Base-by-base conservation (phyloP, 2,888 invertebrate species). In the Ectropis crepuscularia region DNA sequence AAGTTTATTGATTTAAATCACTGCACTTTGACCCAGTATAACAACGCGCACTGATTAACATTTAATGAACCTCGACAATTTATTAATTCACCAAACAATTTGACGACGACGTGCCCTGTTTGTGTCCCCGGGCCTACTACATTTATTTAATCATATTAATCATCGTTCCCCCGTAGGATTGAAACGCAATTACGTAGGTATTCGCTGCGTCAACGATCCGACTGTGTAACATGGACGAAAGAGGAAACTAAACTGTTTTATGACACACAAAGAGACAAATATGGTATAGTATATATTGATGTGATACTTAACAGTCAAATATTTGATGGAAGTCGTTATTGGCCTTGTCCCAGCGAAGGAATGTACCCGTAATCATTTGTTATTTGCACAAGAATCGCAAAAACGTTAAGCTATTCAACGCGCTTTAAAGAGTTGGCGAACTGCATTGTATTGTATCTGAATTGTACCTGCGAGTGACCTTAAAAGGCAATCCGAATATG, bases 61-160 rank as follows among this genome's bases (percentile, higher is more conserved):
- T 10, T 37, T 42, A 6, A 10, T 45, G 11, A 46, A 51, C 28
- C 53, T n/a, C 49, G 36, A 11, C 47, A 16, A 59, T 59, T 63
- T 37, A 9, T 41, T 54, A 28, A 63, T 43, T 63, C 37, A 59
- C 43, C 41, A 50, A 43, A 37, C 53, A 49, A 45, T 60, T 57
- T 9, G 36, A 38, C 28, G 37, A 59, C 59, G 36, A 55, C 51
- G 42, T 53, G 60, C 39, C 59, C 59, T 36, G 28, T 39, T 47
- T 37, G 38, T 45, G 61, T 59, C 63, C 66, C 64, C 45, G 38
- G 43, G 41, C 10, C 41, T 38, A 65, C 54, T 66, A 36, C 53
- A 61, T 63, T 70, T 68, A 70, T 72, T 67, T 58, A 72, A 72
- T 70, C 63, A 70, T 63, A 64, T 67, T 60, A 72, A 72, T 70